Evolutionary conservation across 2,113 vertebrate genomes (phyloP).

Genomic region (Crotophaga sulcirostris): DNA sequence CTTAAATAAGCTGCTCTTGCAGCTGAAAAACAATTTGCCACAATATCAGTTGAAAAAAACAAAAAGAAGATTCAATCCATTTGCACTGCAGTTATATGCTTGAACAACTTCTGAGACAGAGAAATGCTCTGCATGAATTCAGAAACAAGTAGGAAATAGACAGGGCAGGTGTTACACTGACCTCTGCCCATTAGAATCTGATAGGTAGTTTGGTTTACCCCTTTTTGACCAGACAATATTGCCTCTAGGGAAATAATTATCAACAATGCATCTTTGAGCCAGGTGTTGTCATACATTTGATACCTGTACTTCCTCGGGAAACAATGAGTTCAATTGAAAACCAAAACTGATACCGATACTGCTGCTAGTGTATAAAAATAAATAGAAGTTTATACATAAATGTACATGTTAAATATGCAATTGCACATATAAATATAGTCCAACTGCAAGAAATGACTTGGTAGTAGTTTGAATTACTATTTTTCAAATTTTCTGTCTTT

Average conservation of each 20-base stretch:
- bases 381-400: background rate
- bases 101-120: background rate
- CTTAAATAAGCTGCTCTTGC: background rate
- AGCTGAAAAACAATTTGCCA: conserved; percentile 1
- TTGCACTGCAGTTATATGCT: background rate
- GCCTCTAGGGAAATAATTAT: background rate
- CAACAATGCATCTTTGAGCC: background rate
- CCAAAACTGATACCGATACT: background rate
- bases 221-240: background rate
- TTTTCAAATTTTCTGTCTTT: background rate
- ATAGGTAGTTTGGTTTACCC: background rate
- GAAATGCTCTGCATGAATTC: background rate
- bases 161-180: background rate
- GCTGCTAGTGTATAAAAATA: background rate
- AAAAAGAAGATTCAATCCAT: background rate
- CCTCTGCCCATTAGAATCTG: background rate
- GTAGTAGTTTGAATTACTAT: background rate
- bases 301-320: background rate
- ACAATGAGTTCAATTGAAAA: background rate
- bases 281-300: background rate
- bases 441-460: background rate
- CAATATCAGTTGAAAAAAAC: background rate
- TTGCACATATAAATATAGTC: background rate
- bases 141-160: conserved; percentile 13
- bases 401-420: background rate